Percentiles rank a stretch among this genome's conserved stretches.
phyloP scores from a whole-genome alignment of 2,797 vertebrate species.

The Spondyliosoma cantharus region DNA sequence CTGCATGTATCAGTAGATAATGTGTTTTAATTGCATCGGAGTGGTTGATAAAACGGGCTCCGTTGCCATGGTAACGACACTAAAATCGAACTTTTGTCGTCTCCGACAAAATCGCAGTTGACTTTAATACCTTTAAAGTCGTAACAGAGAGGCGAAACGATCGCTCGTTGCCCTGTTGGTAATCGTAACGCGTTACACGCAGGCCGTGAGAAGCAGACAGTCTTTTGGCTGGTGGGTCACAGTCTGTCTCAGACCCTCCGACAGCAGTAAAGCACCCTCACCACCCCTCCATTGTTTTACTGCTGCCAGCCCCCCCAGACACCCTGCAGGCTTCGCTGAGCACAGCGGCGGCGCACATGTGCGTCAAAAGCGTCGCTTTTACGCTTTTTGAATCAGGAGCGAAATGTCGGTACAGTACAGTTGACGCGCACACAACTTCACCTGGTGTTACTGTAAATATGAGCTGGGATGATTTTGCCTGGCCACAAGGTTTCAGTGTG shows the following conservation, averaged over 20 bases:
- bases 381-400: slow-evolving; percentile 11
- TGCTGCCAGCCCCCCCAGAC: slow-evolving; percentile 64
- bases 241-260: slow-evolving; percentile 66
- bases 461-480: slow-evolving; percentile 9
- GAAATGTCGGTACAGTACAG: neutral
- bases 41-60: neutral
- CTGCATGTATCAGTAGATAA: too few species aligned
- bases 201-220: slow-evolving; percentile 81
- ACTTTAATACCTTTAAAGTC: slow-evolving; percentile 10
- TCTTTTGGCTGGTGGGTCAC: slow-evolving; percentile 72
- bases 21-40: neutral
- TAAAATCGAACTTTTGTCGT: neutral
- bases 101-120: neutral
- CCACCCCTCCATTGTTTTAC: slow-evolving; percentile 75
- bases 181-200: slow-evolving; percentile 17
- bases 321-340: slow-evolving; percentile 48
- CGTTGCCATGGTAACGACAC: slow-evolving; percentile 1
- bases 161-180: neutral
- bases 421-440: neutral
- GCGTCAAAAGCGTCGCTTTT: slow-evolving; percentile 19
- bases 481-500: slow-evolving; percentile 17
- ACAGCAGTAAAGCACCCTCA: slow-evolving; percentile 73
- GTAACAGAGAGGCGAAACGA: neutral
- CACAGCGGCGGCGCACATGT: slow-evolving; percentile 21
- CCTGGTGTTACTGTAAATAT: slow-evolving; percentile 35